Conservation (phyloP, 1,140 invertebrate species). For the Drosophila hydei region DNA sequence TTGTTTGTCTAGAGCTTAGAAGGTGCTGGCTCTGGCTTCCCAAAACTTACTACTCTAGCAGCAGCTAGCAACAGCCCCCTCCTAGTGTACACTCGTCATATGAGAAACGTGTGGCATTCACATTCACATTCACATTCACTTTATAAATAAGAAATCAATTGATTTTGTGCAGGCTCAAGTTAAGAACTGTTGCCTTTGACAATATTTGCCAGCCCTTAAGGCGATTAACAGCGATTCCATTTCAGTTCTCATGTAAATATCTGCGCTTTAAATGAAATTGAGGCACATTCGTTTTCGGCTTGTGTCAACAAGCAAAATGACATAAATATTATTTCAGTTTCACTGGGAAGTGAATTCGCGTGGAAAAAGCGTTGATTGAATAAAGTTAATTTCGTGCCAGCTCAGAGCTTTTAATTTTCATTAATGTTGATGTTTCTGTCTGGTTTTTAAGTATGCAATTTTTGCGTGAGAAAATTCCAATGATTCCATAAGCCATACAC, state of each 20-base stretch:
- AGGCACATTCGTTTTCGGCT: slow-evolving; percentile 29
- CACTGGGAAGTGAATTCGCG: too few relatives aligned
- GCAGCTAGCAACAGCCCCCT: too few relatives aligned
- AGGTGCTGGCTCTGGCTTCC: slow-evolving; percentile 49
- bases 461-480: too few relatives aligned
- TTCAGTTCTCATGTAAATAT: slow-evolving; percentile 48
- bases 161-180: slow-evolving; percentile 56
- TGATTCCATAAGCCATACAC: too few relatives aligned
- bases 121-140: slow-evolving; percentile 55
- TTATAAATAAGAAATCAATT: slow-evolving; percentile 82
- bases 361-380: slow-evolving; percentile 8
- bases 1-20: slow-evolving; percentile 71
- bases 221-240: slow-evolving; percentile 66
- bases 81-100: too few relatives aligned
- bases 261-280: slow-evolving; percentile 43
- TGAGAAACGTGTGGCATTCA: slow-evolving; percentile 22
- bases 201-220: slow-evolving; percentile 76
- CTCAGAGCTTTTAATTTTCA: slow-evolving; percentile 2
- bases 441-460: slow-evolving; percentile 5
- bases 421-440: slow-evolving; percentile 18
- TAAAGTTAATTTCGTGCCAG: slow-evolving; percentile 26
- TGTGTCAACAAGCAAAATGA: slow-evolving; percentile 27
- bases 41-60: too few relatives aligned
- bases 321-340: slow-evolving; percentile 60
- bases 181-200: slow-evolving; percentile 42